Evolutionary conservation across 1,140 invertebrate species (phyloP), one percentile per base, ranked within the genome.

Genomic region (Streblospio benedicti): DNA sequence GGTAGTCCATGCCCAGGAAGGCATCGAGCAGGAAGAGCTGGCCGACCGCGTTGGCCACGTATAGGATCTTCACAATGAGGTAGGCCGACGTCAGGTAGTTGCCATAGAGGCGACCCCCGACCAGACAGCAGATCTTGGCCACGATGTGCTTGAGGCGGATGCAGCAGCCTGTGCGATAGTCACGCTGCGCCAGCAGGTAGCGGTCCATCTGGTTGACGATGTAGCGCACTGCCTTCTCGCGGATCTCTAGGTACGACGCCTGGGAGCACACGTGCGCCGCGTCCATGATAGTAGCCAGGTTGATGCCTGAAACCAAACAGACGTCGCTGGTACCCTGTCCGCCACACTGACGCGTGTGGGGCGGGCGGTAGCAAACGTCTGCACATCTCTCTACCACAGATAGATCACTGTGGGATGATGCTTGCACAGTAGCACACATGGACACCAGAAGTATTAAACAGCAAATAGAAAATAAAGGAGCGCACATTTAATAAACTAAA

Each of bases 1-100:
- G 71, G 62, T 77, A 81, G 55, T 79, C 75, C 31, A 73, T 71
- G 28, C 79, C 80, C 43, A 82, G 71, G 67, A 81, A 82, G 14
- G 69, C 69, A 59, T 80, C 79, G 28, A 82, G 67, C 27, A 82
- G 70, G 61, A 80, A 75, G 64, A 82, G 76, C 65, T 82, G 81
- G 32, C 74, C 69, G 20, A 82, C 63, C 28, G 80, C 74, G 62
- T 82, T 82, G 18, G 70, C 52, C 4, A 80, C 72, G 61, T 79
- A 82, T 0, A 82, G 64, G 4, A 80, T 38, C 62, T 82, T 82
- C 27, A 78, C 74, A 57, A 78, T 74, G 27, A 81, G 69, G 63
- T 82, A 82, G 12, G 81, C 68, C 4, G 72, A 71, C 0, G 74
- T 73, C 2, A 81, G 70, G 65, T 76, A 81, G 31, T 76, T 76